Conservation (phyloP, 1,140 invertebrate species). For the Hypothenemus hampei region DNA sequence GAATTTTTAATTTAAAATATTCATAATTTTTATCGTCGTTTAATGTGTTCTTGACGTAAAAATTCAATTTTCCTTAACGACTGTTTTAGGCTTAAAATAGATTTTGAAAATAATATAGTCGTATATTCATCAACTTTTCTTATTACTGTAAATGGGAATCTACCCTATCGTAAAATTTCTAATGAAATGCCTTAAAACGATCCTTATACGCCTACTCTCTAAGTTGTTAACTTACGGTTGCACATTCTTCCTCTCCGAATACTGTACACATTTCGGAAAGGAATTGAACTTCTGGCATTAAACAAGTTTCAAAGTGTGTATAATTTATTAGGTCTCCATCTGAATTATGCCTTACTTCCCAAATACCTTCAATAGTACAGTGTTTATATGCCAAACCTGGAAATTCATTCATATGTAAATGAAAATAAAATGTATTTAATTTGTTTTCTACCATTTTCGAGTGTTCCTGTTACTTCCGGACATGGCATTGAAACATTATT, state of each 20-base stretch:
- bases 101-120: too few species aligned
- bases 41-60: too few species aligned
- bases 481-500: conserved; percentile 59
- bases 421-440: neutral
- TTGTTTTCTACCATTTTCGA: conserved; percentile 57
- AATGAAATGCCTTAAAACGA: too few species aligned
- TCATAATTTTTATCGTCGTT: too few species aligned
- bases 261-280: conserved; percentile 53
- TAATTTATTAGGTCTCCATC: conserved; percentile 58
- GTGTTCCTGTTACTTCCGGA: conserved; percentile 63
- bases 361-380: conserved; percentile 67
- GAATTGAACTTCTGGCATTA: conserved; percentile 64
- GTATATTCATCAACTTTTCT: too few species aligned
- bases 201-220: too few species aligned
- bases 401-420: conserved; percentile 29
- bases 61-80: too few species aligned
- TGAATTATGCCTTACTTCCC: conserved; percentile 50
- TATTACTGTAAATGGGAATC: too few species aligned
- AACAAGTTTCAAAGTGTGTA: conserved; percentile 84
- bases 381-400: conserved; percentile 53
- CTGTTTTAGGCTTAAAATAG: too few species aligned
- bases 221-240: conserved; percentile 39
- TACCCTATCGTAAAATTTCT: too few species aligned
- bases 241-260: conserved; percentile 53
- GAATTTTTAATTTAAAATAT: neutral